Percentiles rank a stretch among this genome's conserved stretches.
Conservation (phyloP, 2,113 vertebrate genomes). For the Jaculus jaculus region DNA sequence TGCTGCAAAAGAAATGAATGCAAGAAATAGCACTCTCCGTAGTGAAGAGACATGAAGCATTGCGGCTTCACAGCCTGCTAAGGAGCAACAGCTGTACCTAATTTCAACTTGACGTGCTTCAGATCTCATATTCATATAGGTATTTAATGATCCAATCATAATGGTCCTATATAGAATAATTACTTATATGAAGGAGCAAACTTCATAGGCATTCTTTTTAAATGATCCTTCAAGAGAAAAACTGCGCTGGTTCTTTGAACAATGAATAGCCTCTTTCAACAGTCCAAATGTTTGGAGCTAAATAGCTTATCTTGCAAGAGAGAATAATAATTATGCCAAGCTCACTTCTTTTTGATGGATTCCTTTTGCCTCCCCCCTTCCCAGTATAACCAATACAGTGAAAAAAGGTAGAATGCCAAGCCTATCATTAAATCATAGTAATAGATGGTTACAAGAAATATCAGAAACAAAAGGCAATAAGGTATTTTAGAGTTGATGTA, state of each 20-base stretch:
- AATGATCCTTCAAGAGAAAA: slow-evolving; percentile 82
- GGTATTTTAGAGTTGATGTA: slow-evolving; percentile 85
- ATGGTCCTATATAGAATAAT: slow-evolving; percentile 89
- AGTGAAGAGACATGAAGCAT: slow-evolving; percentile 79
- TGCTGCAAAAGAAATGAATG: slow-evolving; percentile 82
- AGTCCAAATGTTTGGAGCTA: slow-evolving; percentile 76
- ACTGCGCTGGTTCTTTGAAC: slow-evolving; percentile 79
- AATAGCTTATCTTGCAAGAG: slow-evolving; percentile 75
- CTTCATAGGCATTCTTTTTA: slow-evolving; percentile 82
- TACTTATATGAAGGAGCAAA: slow-evolving; percentile 84
- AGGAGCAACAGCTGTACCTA: slow-evolving; percentile 84
- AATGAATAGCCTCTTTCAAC: slow-evolving; percentile 77
- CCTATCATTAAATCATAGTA: slow-evolving; percentile 91
- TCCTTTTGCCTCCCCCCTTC: slow-evolving; percentile 85
- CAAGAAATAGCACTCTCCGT: slow-evolving; percentile 76
- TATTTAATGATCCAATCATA: slow-evolving; percentile 86
- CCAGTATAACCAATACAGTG: slow-evolving; percentile 90
- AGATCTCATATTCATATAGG: slow-evolving; percentile 84
- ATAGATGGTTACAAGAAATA: slow-evolving; percentile 89
- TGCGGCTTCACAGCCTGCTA: slow-evolving; percentile 79
- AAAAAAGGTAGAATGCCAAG: slow-evolving; percentile 90
- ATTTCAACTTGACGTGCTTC: slow-evolving; percentile 84
- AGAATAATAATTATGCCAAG: slow-evolving; percentile 16
- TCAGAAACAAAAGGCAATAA: slow-evolving; percentile 87
- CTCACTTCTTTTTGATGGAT: slow-evolving; percentile 83